Conservation (phyloP, 2,888 invertebrate genomes). For the Pseudolycoriella hygida region DNA sequence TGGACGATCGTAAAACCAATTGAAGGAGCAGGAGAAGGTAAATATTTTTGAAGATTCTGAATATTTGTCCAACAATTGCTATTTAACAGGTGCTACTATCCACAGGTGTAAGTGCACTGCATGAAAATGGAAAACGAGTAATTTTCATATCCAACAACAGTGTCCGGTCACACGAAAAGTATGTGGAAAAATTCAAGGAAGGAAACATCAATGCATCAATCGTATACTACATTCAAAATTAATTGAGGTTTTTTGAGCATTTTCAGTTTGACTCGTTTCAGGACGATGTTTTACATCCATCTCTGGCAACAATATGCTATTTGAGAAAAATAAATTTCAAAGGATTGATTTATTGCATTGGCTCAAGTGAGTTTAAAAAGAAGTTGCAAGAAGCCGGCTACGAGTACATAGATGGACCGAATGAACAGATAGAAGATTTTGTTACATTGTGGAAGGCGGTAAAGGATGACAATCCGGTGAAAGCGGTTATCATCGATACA, state of each 20-base stretch:
- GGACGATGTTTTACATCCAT: conserved; percentile 29
- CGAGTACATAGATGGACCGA: conserved; percentile 20
- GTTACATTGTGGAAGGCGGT: conserved; percentile 11
- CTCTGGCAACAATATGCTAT: conserved; percentile 27
- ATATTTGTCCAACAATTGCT: conserved; percentile 10
- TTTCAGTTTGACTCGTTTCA: conserved; percentile 9
- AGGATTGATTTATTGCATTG: conserved; percentile 28
- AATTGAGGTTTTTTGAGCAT: background rate
- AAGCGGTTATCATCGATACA: conserved; percentile 31
- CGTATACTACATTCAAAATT: conserved; percentile 11
- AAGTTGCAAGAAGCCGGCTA: conserved; percentile 27
- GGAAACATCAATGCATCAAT: conserved; percentile 18
- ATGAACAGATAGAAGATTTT: background rate
- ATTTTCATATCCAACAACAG: conserved; percentile 29
- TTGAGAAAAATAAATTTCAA: conserved; percentile 28
- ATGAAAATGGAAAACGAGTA: conserved; percentile 25
- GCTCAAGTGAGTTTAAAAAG: conserved; percentile 20
- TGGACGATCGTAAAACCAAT: conserved; percentile 23
- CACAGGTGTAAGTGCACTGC: conserved; percentile 19
- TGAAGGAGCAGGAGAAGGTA: too few species aligned
- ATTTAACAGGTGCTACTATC: conserved; percentile 17
- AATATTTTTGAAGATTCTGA: background rate
- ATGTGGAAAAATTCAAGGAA: conserved; percentile 17
- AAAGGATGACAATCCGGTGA: conserved; percentile 20
- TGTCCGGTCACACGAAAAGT: conserved; percentile 19